Evolutionary conservation across 2,113 vertebrate genomes (phyloP).

Genomic region (Protomyctophum bolini): DNA sequence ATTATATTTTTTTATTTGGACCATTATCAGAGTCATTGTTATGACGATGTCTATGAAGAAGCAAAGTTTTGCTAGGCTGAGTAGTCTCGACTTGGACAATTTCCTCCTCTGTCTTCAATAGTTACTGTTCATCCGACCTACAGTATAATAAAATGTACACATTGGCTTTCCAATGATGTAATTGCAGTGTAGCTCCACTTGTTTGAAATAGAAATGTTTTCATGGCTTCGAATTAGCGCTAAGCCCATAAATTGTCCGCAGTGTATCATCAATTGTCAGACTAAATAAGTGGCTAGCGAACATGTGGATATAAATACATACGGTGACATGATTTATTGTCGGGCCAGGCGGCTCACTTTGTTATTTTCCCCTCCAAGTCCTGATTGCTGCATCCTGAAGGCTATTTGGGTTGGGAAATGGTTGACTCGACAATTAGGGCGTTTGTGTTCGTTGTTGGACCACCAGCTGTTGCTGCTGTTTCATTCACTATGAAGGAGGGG

Average conservation of each 20-base stretch:
- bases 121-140: conserved; percentile 24
- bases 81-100: conserved; percentile 6
- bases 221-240: conserved; percentile 58
- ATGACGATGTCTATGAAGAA: conserved; percentile 29
- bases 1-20: conserved; percentile 54
- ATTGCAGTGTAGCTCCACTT: conserved; percentile 52
- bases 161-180: conserved; percentile 48
- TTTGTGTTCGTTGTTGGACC: conserved; percentile 78
- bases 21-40: conserved; percentile 31
- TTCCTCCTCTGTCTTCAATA: conserved; percentile 26
- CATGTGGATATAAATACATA: conserved; percentile 72
- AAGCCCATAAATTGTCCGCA: conserved; percentile 56
- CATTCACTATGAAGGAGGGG: conserved; percentile 53
- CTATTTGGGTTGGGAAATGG: conserved; percentile 74
- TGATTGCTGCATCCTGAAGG: conserved; percentile 80
- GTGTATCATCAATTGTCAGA: conserved; percentile 66
- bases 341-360: conserved; percentile 58
- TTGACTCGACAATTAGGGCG: conserved; percentile 74
- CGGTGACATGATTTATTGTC: conserved; percentile 72
- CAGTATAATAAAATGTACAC: conserved; percentile 49
- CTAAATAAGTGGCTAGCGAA: conserved; percentile 61
- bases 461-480: conserved; percentile 67
- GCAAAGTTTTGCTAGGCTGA: conserved; percentile 13
- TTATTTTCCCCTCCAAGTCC: conserved; percentile 73
- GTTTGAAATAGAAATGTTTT: conserved; percentile 58